Evolutionary conservation across 2,113 vertebrate genomes (phyloP), one percentile per base, ranked within the genome.

Genomic region (Neolamprologus toae): DNA sequence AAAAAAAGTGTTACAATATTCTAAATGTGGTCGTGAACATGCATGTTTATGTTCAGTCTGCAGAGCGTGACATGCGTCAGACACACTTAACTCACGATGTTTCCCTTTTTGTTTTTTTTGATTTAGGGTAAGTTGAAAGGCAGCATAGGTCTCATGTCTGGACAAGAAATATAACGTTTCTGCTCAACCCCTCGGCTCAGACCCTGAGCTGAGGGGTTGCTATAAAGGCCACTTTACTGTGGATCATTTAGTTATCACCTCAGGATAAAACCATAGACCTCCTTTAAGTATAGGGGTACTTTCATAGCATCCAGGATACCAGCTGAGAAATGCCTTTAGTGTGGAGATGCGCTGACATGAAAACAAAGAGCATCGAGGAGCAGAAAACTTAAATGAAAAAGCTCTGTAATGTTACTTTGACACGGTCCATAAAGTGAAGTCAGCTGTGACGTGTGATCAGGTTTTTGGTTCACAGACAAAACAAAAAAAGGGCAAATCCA

Each of bases 171-270:
- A 8, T 66, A 37, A 37, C 1, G 3, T 37, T 23, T 71, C 37
- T 6, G 37, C 21, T 71, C 14, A 61, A 61, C 57, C 26, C 5
- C 14, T 10, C 57, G 1, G 26, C 57, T 61, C 35, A 40, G 19
- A 0, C 0, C 0, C 4, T 40, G 19, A 40, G n/a, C 21, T 45
- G 37, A 73, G 37, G 21, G 5, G 68, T 26, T 26, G 42, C 4
- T 47, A 28, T 19, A 76, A 47, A 76, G 42, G 71, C 71, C 71
- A 28, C 14, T 28, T 76, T 76, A 28, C 6, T 45, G 40, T 10
- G 21, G 37, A 7, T 45, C 68, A 76, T 76, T 76, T 76, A 47
- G 23, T 76, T 76, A 47, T 47, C 14, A 10, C 40, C 23, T 1
- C 23, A 47, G 23, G 42, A 76, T 76, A 76, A 47, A 76, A 47